Base-by-base conservation (phyloP, 2,113 vertebrate genomes). In the Calidris pygmaea region DNA sequence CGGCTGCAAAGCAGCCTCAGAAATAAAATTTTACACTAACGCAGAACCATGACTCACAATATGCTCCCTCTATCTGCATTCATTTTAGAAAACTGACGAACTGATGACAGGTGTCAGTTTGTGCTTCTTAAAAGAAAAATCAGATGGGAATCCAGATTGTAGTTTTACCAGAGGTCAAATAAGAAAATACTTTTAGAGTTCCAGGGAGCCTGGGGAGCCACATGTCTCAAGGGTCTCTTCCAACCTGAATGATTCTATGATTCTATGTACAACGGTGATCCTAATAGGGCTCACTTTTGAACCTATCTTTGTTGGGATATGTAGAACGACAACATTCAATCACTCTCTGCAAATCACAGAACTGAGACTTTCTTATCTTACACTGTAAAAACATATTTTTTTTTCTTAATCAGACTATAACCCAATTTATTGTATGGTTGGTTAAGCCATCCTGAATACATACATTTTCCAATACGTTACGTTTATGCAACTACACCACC, bases 131-230 rank as follows among this genome's bases (percentile, higher is more conserved):
- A 80, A 83, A 71, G 73, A 67, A 93, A 78, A 39, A 89, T 93
- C 90, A 95, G 73, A 92, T 95, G 90, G 85, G 27, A 92, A 94
- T 65, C 83, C 93, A 97, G 88, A 95, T 13, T 90, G 88, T 12
- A 77, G 60, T 63, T 91, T 68, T 55, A 84, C 55, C 8, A 19
- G 59, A 93, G 90, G 77, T 91, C 89, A 97, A 82, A 92, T 29
- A 84, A 72, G 43, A 92, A 95, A 89, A 92, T 68, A 66, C 23
- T 78, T 74, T 12, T 3, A 70, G 73, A 60, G 21, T 17, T 91
- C 17, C 43, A 63, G 21, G 63, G 60, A 39, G 27, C 26, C 26
- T 35, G 56, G 23, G 22, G 22, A 77, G 37, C 37, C 47, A 77
- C 3, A n/a, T 58, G 37, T 90, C 71, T n/a, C n/a, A n/a, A n/a